phyloP scores from a whole-genome alignment of 53 echinoderm and acorn worm genomes.

The Patiria pectinifera region DNA sequence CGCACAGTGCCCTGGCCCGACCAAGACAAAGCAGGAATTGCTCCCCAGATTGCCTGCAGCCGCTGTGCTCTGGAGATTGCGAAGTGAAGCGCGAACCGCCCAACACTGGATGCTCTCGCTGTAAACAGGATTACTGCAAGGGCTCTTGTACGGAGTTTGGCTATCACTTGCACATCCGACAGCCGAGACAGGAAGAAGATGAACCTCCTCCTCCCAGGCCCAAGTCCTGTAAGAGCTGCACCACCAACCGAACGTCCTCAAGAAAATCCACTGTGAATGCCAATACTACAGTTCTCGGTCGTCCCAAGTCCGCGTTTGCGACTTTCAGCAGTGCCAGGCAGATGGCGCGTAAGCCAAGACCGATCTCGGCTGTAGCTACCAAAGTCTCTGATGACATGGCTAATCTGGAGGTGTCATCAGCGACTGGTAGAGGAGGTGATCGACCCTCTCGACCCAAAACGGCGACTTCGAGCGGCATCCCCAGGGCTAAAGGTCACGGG shows the following conservation, averaged over 20 bases:
- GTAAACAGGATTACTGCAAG: constrained; percentile 77
- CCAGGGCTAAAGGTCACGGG: constrained; percentile 63
- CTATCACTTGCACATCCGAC: constrained; percentile 81
- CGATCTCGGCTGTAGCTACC: constrained; percentile 71
- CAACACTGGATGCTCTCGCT: constrained; percentile 67
- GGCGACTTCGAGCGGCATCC: constrained; percentile 34
- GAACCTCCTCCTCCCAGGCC: constrained; percentile 61
- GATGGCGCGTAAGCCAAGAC: constrained; percentile 61
- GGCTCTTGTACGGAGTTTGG: constrained; percentile 90
- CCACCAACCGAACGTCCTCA: not conserved
- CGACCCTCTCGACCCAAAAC: constrained; percentile 46
- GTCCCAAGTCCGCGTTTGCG: constrained; percentile 91
- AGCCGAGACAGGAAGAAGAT: constrained; percentile 62
- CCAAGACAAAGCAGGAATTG: constrained; percentile 81
- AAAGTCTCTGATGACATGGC: constrained; percentile 70
- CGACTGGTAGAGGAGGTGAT: constrained; percentile 27
- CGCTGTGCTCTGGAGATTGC: constrained; percentile 87
- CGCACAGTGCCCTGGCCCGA: constrained; percentile 74
- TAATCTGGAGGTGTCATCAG: constrained; percentile 66
- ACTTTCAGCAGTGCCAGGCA: constrained; percentile 88
- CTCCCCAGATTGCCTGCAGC: constrained; percentile 72
- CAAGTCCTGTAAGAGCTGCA: constrained; percentile 87
- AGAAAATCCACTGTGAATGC: constrained; percentile 78
- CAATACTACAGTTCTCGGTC: constrained; percentile 83
- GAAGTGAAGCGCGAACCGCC: constrained; percentile 51